Evolutionary conservation across 2,888 invertebrate genomes (phyloP).

Genomic region (Sesia bembeciformis): DNA sequence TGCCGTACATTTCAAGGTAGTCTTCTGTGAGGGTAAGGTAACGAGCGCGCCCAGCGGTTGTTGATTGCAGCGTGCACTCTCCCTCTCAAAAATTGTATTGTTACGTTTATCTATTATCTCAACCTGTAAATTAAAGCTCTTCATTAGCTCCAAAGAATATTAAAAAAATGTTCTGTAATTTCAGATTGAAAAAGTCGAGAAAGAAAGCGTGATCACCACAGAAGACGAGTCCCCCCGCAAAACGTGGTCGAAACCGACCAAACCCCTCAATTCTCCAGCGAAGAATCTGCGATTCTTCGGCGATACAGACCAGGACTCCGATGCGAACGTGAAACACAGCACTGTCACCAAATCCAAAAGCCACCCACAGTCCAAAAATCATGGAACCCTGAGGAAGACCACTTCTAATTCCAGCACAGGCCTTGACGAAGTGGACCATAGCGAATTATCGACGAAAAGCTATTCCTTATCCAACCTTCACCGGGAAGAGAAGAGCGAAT

Average conservation of each 20-base stretch:
- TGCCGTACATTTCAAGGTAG: too few relatives aligned
- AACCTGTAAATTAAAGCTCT: too few relatives aligned
- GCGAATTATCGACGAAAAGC: slow-evolving; percentile 49
- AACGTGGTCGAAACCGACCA: slow-evolving; percentile 39
- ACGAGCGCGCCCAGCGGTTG: too few relatives aligned
- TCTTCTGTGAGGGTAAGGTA: too few relatives aligned
- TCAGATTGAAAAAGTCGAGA: slow-evolving; percentile 64
- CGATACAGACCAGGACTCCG: slow-evolving; percentile 86
- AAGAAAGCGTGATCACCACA: slow-evolving; percentile 67
- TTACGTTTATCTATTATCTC: too few relatives aligned
- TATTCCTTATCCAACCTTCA: slow-evolving; percentile 57
- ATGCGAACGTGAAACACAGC: slow-evolving; percentile 60
- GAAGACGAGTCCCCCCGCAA: slow-evolving; percentile 71
- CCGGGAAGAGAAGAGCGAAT: slow-evolving; percentile 44
- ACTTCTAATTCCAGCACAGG: slow-evolving; percentile 62
- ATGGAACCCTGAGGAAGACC: slow-evolving; percentile 52
- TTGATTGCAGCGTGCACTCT: too few relatives aligned
- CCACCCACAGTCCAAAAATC: slow-evolving; percentile 30
- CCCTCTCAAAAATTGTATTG: too few relatives aligned
- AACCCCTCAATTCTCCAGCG: slow-evolving; percentile 58
- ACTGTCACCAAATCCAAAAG: slow-evolving; percentile 39
- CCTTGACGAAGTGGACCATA: slow-evolving; percentile 54
- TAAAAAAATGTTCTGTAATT: neutral
- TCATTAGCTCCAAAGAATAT: too few relatives aligned
- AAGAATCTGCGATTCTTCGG: slow-evolving; percentile 89